Evolutionary conservation across 2,113 vertebrate species (phyloP).

Genomic region (Misgurnus anguillicaudatus): DNA sequence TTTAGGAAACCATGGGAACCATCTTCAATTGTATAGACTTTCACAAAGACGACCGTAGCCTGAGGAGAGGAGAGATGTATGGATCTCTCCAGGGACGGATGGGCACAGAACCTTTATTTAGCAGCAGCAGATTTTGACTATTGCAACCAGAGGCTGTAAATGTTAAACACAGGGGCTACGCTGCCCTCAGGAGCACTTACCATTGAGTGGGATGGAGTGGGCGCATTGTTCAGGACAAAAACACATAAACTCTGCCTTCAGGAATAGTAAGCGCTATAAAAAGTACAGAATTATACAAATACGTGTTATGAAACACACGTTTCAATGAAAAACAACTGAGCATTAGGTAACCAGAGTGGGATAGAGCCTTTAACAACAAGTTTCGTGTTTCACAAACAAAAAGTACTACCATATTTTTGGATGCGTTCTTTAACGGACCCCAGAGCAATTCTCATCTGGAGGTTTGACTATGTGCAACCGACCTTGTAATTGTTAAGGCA

Average conservation of each 20-base stretch:
- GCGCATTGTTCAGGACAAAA: slow-evolving; percentile 28
- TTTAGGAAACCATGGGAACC: slow-evolving; percentile 65
- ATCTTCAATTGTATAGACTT: slow-evolving; percentile 63
- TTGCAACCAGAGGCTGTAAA: slow-evolving; percentile 12
- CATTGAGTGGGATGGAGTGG: slow-evolving; percentile 48
- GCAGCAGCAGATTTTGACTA: slow-evolving; percentile 30
- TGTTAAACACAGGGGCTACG: slow-evolving; percentile 20
- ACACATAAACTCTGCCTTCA: slow-evolving; percentile 63
- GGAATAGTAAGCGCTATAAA: slow-evolving; percentile 63
- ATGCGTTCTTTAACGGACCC: too few species aligned
- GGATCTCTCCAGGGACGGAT: slow-evolving; percentile 54
- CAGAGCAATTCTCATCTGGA: too few species aligned
- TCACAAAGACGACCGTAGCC: neutral
- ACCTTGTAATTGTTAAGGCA: too few species aligned
- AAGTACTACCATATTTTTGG: neutral
- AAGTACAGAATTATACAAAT: slow-evolving; percentile 49
- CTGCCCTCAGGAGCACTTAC: slow-evolving; percentile 42
- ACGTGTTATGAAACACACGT: slow-evolving; percentile 54
- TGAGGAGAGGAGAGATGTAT: slow-evolving; percentile 51
- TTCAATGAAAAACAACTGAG: slow-evolving; percentile 50
- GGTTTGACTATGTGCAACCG: too few species aligned
- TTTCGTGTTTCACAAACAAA: slow-evolving; percentile 17
- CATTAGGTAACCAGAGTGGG: slow-evolving; percentile 40
- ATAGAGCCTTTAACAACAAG: slow-evolving; percentile 4
- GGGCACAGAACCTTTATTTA: slow-evolving; percentile 53